phyloP scores from a whole-genome alignment of 35 echinoderm and acorn worm genomes.

The Amphiura filiformis region DNA sequence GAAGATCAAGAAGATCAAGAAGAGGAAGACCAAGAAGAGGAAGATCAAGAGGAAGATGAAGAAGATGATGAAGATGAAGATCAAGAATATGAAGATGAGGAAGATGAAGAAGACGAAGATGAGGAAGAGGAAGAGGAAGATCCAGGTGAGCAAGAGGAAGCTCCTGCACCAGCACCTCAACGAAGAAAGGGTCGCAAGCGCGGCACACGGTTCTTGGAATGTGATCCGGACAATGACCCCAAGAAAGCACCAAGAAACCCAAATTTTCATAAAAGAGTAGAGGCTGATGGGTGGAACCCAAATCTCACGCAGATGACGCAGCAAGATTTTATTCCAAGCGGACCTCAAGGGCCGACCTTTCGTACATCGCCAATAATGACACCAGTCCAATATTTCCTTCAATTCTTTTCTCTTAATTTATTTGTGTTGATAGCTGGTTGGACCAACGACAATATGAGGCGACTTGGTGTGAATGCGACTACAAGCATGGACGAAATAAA shows the following conservation, averaged over 20 bases:
- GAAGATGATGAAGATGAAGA: background rate
- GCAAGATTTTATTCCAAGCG: background rate
- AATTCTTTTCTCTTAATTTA: background rate
- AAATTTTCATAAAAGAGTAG: background rate
- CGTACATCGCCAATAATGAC: background rate
- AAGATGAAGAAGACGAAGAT: background rate
- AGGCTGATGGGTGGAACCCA: background rate
- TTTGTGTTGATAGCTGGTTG: background rate
- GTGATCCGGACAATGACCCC: background rate
- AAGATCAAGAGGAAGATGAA: background rate
- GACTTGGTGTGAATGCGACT: background rate
- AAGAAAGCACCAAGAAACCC: background rate
- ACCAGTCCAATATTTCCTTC: background rate
- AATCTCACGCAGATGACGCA: background rate
- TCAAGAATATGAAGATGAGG: background rate
- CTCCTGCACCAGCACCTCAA: too few relatives aligned
- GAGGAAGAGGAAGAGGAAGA: slow-evolving; percentile 9
- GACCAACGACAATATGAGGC: background rate
- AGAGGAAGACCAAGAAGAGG: background rate
- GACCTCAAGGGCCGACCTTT: background rate
- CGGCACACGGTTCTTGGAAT: background rate
- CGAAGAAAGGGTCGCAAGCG: background rate
- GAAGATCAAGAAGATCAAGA: slow-evolving; percentile 12
- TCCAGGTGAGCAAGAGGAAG: too few relatives aligned
- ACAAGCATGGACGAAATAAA: slow-evolving; percentile 10